Base-by-base conservation (phyloP, 2,113 vertebrate genomes). In the Caretta caretta region DNA sequence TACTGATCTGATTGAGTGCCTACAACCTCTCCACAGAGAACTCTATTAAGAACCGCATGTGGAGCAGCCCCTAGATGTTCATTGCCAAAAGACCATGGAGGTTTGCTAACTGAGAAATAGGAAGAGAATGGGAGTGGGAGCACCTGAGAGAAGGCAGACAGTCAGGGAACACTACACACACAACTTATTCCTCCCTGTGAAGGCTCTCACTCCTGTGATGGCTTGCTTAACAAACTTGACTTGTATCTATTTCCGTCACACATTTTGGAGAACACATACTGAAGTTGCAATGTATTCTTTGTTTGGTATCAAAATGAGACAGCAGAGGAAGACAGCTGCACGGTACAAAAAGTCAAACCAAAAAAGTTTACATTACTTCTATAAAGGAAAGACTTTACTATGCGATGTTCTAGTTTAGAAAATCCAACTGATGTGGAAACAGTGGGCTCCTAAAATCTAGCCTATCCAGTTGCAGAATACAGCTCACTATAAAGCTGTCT, bases 51-150 rank as follows among this genome's bases (percentile, higher is more conserved):
- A 75, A 27, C 62, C 46, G 0, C 1, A 53, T 46, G 54, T 9
- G 75, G 56, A 53, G 38, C 53, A 53, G 29, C 42, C 59, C 3
- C 1, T 53, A 31, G 83, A 54, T 38, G 27, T 75, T 29, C 27
- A 62, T 65, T 50, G 49, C 25, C 53, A 42, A 1, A 0, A 0
- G 27, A 56, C 16, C 22, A 4, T 10, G 50, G 56, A 24, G 51
- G 19, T 35, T 50, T 80, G 42, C 65, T 78, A 27, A 48, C 27
- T 1, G 0, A 20, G 54, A 56, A 13, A 25, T 11, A 69, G 78
- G 53, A 20, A 54, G 53, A 27, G 25, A 27, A 57, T 27, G 56
- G 25, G 35, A 82, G 16, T 31, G 4, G 6, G 16, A 53, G n/a
- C 35, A 49, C 83, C 5, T 11, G 8, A 8, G n/a, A 27, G 27